Percentiles rank a stretch among this genome's conserved stretches.
Evolutionary conservation across 2,888 invertebrate genomes (phyloP).

Genomic region (Xylota segnis): DNA sequence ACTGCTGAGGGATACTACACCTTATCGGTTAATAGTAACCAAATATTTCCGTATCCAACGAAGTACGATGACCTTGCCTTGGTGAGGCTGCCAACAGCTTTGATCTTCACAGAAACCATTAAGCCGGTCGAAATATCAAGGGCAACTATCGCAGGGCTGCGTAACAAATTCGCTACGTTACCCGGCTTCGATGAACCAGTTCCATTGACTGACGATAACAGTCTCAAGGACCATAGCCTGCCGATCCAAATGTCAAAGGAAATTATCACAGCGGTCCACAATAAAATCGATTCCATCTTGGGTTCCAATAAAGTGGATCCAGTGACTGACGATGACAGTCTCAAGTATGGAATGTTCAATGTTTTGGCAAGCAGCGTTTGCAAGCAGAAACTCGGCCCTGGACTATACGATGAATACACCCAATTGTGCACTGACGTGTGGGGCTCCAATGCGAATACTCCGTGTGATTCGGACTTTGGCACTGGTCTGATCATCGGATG

Average conservation of each 20-base stretch:
- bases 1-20: conserved; percentile 15
- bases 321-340: conserved; percentile 6
- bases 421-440: conserved; percentile 59
- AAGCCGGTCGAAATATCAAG: conserved; percentile 31
- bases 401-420: conserved; percentile 56
- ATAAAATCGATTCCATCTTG: conserved; percentile 20
- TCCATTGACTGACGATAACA: background rate
- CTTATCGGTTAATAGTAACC: conserved; percentile 34
- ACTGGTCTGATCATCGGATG: conserved; percentile 56
- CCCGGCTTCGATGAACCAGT: conserved; percentile 30
- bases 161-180: conserved; percentile 34
- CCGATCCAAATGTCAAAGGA: conserved; percentile 25
- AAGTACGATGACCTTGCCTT: conserved; percentile 65
- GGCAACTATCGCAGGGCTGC: background rate
- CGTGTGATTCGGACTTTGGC: conserved; percentile 62
- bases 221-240: conserved; percentile 8
- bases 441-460: conserved; percentile 41
- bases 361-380: conserved; percentile 34
- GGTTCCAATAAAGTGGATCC: too few species aligned
- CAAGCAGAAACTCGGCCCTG: conserved; percentile 22
- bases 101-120: conserved; percentile 35
- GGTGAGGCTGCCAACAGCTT: conserved; percentile 47
- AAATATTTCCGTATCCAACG: conserved; percentile 58
- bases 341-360: conserved; percentile 48
- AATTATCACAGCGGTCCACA: background rate